These are phyloP conservation scores for Orussus abietinus DNA, from an alignment of 1,140 invertebrate species.

Conservation along the genomic window DNA sequence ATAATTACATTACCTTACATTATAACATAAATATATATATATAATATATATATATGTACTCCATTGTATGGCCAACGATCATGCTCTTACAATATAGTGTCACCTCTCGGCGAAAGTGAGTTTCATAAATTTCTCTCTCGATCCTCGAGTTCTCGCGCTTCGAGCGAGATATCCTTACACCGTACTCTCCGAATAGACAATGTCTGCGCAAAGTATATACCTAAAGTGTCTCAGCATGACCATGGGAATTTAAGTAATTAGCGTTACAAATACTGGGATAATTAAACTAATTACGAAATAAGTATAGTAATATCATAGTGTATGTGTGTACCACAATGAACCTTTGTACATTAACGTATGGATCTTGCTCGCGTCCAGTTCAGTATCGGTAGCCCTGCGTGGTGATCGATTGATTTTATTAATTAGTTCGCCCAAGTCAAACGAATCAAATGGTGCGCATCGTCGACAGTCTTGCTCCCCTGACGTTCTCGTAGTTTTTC, in stretches of 20 bases:
- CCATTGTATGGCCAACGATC: conserved; percentile 53
- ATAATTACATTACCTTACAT: conserved; percentile 37
- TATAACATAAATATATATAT: conserved; percentile 50
- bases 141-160: conserved; percentile 12
- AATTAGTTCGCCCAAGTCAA: no score
- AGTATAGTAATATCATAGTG: conserved; percentile 25
- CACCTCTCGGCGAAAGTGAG: conserved; percentile 18
- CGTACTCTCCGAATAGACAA: conserved; percentile 1
- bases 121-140: conserved; percentile 21
- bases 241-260: conserved; percentile 34
- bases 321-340: conserved; percentile 39
- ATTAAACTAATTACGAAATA: conserved; percentile 32
- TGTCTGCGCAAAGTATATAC: conserved; percentile 20
- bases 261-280: conserved; percentile 16
- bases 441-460: no score
- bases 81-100: conserved; percentile 39
- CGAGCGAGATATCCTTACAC: conserved; percentile 13
- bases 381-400: no score
- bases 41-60: conserved; percentile 46
- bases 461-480: no score
- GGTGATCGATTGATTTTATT: no score
- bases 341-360: conserved; percentile 44
- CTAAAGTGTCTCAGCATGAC: conserved; percentile 28
- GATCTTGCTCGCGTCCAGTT: no score
- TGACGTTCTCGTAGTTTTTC: conserved; percentile 3